These are phyloP conservation scores for Hormaphis cornu DNA, from an alignment of 1,140 invertebrate species.

Conservation along the genomic window DNA sequence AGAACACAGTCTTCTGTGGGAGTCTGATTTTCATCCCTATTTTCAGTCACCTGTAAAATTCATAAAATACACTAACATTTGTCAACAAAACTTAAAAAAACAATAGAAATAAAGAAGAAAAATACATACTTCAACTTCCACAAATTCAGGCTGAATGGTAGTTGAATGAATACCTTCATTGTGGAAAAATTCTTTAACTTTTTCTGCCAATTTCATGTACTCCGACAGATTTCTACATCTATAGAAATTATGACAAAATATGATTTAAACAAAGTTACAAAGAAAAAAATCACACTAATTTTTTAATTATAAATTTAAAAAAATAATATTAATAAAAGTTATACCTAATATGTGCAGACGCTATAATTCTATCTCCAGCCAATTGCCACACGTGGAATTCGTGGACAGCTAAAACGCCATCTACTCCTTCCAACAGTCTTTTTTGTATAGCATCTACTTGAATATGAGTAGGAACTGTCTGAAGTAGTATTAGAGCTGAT, in stretches of 20 bases:
- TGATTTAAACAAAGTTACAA: neutral
- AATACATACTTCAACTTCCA: conserved; percentile 51
- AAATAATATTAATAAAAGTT: conserved; percentile 3
- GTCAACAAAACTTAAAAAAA: neutral
- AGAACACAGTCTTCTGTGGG: conserved; percentile 62
- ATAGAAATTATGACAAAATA: conserved; percentile 34
- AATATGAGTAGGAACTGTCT: conserved; percentile 87
- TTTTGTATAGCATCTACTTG: conserved; percentile 82
- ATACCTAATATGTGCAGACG: conserved; percentile 81
- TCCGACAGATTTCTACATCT: conserved; percentile 78
- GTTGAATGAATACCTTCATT: conserved; percentile 87
- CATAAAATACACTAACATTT: neutral
- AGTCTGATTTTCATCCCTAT: conserved; percentile 45
- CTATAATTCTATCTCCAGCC: conserved; percentile 83
- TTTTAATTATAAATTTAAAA: no score
- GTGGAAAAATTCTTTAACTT: conserved; percentile 90
- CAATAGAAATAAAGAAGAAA: neutral
- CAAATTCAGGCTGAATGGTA: conserved; percentile 89
- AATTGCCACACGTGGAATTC: conserved; percentile 93
- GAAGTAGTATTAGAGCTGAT: conserved; percentile 77
- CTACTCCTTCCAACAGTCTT: conserved; percentile 71
- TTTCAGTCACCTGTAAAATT: conserved; percentile 45
- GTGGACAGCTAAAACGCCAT: conserved; percentile 82
- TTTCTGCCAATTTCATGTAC: conserved; percentile 86
- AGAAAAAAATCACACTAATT: no score